Evolutionary conservation across 2,113 vertebrate genomes (phyloP).

Genomic region (Microcebus ravelobensis): DNA sequence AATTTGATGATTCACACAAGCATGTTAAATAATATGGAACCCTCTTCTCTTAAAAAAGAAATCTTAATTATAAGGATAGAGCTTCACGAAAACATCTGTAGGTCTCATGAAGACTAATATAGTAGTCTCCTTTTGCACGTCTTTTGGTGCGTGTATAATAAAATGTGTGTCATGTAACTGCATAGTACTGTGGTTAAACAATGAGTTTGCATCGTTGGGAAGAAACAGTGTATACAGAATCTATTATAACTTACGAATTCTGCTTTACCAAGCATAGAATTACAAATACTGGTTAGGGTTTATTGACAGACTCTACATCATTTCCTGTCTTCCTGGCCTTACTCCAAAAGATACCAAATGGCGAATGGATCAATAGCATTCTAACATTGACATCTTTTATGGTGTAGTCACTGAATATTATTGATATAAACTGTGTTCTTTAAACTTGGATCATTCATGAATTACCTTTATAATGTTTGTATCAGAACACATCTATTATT

Average conservation of each 20-base stretch:
- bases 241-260: conserved; percentile 13
- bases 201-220: background rate
- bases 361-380: background rate
- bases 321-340: background rate
- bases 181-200: background rate
- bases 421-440: background rate
- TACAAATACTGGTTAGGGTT: background rate
- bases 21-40: background rate
- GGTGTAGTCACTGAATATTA: background rate
- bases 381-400: background rate
- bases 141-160: background rate
- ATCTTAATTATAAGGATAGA: background rate
- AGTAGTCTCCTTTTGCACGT: background rate
- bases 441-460: background rate
- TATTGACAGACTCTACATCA: background rate
- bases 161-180: background rate
- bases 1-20: background rate
- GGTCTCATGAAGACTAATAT: background rate
- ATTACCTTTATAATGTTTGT: background rate
- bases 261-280: background rate
- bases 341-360: background rate
- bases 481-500: background rate
- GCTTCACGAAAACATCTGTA: background rate
- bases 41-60: background rate
- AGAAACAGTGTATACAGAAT: background rate